phyloP scores from a whole-genome alignment of 2,797 vertebrate species.

The Sternarchorhynchus goeldii region DNA sequence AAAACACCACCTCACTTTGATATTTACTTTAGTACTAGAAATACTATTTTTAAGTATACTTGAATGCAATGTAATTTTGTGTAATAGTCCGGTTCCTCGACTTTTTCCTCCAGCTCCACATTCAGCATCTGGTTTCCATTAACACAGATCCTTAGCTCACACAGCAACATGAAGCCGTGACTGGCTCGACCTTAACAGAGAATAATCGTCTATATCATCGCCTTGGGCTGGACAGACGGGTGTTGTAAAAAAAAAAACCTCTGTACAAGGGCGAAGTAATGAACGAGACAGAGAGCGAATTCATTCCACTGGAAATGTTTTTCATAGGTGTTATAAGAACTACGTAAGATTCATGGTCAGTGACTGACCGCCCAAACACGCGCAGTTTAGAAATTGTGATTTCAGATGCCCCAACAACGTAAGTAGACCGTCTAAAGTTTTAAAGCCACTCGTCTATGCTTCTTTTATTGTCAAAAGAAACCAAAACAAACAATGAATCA shows the following conservation, averaged over 20 bases:
- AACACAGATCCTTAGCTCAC: not conserved
- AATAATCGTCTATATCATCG: no score
- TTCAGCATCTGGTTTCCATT: constrained; percentile 7
- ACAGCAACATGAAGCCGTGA: not conserved
- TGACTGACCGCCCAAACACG: no score
- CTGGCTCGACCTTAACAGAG: not conserved
- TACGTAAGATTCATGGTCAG: no score
- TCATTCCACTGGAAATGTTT: constrained; percentile 12
- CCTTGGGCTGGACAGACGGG: not conserved
- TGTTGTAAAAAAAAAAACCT: not conserved
- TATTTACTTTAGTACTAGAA: not conserved
- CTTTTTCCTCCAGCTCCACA: not conserved
- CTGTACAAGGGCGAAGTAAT: not conserved
- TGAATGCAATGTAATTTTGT: not conserved
- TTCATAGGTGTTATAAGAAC: no score
- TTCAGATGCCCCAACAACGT: not conserved
- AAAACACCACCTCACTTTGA: no score
- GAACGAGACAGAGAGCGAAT: not conserved
- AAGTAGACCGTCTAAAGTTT: not conserved
- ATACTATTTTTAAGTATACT: not conserved
- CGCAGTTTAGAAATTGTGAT: no score
- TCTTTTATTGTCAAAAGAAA: no score
- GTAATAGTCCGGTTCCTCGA: not conserved
- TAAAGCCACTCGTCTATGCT: no score
- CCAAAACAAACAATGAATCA: no score